Evolutionary conservation across 2,888 invertebrate genomes (phyloP).

Genomic region (Gari tellinella): DNA sequence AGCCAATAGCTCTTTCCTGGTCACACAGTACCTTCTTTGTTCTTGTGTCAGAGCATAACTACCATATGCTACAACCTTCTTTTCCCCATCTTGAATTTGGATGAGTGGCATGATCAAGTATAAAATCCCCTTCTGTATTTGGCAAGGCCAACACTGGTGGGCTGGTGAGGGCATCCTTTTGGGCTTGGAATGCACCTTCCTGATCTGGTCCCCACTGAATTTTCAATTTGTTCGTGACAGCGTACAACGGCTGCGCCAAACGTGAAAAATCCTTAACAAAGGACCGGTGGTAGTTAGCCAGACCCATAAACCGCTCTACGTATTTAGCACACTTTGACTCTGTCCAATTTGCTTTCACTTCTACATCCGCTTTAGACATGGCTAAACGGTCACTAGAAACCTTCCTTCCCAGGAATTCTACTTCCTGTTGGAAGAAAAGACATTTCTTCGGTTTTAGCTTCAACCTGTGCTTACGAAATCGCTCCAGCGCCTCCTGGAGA

Average conservation of each 20-base stretch:
- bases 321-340: slow-evolving; percentile 5
- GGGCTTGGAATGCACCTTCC: too few species aligned
- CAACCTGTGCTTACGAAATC: slow-evolving; percentile 41
- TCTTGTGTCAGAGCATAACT: slow-evolving; percentile 40
- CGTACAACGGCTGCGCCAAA: background rate
- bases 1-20: slow-evolving; percentile 52
- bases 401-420: slow-evolving; percentile 10
- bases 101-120: too few species aligned
- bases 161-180: too few species aligned
- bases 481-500: slow-evolving; percentile 34
- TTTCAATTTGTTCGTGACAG: too few species aligned
- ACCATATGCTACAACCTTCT: slow-evolving; percentile 47
- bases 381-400: background rate
- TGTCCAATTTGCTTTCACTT: slow-evolving; percentile 1
- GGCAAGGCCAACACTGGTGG: too few species aligned
- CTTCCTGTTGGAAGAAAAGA: slow-evolving; percentile 4
- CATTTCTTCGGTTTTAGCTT: slow-evolving; percentile 48
- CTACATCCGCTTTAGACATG: background rate
- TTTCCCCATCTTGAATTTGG: slow-evolving; percentile 53
- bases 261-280: slow-evolving; percentile 14
- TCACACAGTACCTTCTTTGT: slow-evolving; percentile 54
- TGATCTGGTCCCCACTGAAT: too few species aligned
- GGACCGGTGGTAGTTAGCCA: slow-evolving; percentile 8
- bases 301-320: slow-evolving; percentile 10
- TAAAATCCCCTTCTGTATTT: too few species aligned